Conservation (phyloP, 2,797 vertebrate species). For the Erethizon dorsatum region DNA sequence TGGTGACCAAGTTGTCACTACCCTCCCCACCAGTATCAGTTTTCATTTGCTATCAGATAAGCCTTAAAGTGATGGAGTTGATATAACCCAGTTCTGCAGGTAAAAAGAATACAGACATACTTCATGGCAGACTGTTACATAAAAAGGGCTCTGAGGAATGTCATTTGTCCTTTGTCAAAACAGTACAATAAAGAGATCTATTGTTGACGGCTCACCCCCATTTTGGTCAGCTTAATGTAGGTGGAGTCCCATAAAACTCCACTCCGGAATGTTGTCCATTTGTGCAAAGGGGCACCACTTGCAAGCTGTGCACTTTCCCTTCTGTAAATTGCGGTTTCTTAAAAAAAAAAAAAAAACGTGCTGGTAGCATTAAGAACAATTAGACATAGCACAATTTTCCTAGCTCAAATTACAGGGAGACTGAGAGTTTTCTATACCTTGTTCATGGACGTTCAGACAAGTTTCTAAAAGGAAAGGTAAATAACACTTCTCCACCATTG, state of each 20-base stretch:
- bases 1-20: not conserved
- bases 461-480: constrained; percentile 82
- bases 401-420: constrained; percentile 84
- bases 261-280: not conserved
- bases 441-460: constrained; percentile 84
- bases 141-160: constrained; percentile 76
- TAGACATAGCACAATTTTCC: constrained; percentile 83
- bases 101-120: not conserved
- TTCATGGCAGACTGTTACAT: constrained; percentile 48
- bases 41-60: constrained; percentile 70
- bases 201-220: not conserved
- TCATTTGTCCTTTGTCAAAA: constrained; percentile 70
- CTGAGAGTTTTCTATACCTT: constrained; percentile 79
- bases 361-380: constrained; percentile 82
- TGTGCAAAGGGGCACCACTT: constrained; percentile 6
- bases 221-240: not conserved
- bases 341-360: not conserved
- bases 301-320: constrained; percentile 55
- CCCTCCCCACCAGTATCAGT: not conserved
- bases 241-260: constrained; percentile 12
- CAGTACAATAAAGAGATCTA: constrained; percentile 7
- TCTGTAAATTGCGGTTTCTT: constrained; percentile 77
- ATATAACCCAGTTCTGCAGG: constrained; percentile 27
- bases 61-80: not conserved
- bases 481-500: constrained; percentile 76